A percentile compares a stretch with the other conserved stretches of the same genome.
phyloP scores from a whole-genome alignment of 2,888 invertebrate genomes.

The Platycheirus rosarum region DNA sequence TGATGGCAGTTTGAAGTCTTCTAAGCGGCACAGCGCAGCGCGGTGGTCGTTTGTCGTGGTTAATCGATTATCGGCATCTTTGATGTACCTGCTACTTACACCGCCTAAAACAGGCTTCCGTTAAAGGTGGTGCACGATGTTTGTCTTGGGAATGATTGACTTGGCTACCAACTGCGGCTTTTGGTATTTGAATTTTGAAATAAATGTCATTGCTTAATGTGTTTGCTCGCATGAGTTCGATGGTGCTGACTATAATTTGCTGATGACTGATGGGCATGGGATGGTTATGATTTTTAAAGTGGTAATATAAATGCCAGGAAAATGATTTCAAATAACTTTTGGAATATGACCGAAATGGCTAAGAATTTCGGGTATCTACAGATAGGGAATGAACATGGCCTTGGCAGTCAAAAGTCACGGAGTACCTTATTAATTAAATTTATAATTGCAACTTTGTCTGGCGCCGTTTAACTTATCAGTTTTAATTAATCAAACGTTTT shows the following conservation, averaged over 20 bases:
- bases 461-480: constrained; percentile 50
- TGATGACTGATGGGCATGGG: constrained; percentile 26
- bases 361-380: too few relatives aligned
- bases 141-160: constrained; percentile 61
- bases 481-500: constrained; percentile 29
- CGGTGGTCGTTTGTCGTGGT: constrained; percentile 70
- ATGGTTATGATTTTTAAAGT: constrained; percentile 32
- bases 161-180: constrained; percentile 67
- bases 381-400: too few relatives aligned
- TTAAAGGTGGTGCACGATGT: constrained; percentile 57
- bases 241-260: constrained; percentile 54
- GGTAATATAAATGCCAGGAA: too few relatives aligned
- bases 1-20: constrained; percentile 22
- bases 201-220: constrained; percentile 68
- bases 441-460: constrained; percentile 4
- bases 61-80: constrained; percentile 72
- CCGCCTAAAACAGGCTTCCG: constrained; percentile 63
- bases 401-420: too few relatives aligned
- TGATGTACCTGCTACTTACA: constrained; percentile 69
- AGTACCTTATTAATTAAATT: too few relatives aligned
- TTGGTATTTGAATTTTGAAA: constrained; percentile 70
- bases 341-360: too few relatives aligned
- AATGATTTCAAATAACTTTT: too few relatives aligned
- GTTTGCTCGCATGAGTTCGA: constrained; percentile 66
- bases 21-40: constrained; percentile 1